Conservation (phyloP, 2,888 invertebrate species). For the Siphonodentalium dalli region DNA sequence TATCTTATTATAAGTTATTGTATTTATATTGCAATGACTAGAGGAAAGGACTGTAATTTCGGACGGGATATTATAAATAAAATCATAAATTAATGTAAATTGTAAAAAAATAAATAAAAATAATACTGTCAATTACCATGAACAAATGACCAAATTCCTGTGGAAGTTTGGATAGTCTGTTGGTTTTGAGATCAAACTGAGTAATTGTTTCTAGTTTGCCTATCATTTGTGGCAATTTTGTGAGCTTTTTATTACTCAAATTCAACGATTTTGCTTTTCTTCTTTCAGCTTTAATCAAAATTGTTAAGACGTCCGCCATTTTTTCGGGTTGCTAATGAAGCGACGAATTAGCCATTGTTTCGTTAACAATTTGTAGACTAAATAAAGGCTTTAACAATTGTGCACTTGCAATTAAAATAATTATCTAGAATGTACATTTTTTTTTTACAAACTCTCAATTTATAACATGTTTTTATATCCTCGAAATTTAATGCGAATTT, state of each 20-base stretch:
- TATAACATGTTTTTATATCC: background rate
- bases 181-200: constrained; percentile 54
- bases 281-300: constrained; percentile 52
- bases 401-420: no score
- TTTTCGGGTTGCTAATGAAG: constrained; percentile 30
- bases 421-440: background rate
- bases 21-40: no score
- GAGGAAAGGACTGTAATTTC: no score
- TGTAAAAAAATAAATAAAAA: no score
- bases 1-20: no score
- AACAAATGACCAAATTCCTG: constrained; percentile 51
- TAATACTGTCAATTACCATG: constrained; percentile 53
- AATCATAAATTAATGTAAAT: no score
- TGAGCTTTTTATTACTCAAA: constrained; percentile 57
- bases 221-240: constrained; percentile 54
- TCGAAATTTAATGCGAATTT: background rate
- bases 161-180: constrained; percentile 51
- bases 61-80: no score
- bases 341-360: background rate
- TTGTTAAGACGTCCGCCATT: constrained; percentile 61
- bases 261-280: constrained; percentile 55
- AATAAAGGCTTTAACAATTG: no score
- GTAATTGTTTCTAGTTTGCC: constrained; percentile 51
- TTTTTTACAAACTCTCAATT: background rate
- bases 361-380: background rate